Evolutionary conservation across 1,140 invertebrate species (phyloP), one percentile per base, ranked within the genome.

Genomic region (Drosophila mayri): DNA sequence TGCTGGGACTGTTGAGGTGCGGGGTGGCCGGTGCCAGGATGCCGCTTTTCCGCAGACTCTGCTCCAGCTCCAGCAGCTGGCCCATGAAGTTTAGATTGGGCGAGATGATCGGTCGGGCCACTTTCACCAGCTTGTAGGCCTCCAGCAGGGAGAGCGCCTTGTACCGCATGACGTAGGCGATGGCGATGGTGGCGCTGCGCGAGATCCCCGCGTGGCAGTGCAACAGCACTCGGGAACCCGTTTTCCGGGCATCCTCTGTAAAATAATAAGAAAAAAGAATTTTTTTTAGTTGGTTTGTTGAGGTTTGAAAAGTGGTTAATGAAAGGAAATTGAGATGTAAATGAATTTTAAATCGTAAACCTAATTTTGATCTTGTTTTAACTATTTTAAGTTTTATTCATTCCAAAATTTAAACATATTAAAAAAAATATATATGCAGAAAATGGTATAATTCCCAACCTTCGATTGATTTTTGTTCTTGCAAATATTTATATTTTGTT

Each of bases 61-160:
- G 95, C 91, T 98, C 97, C 81, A 98, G 95, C 87, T 99, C 97
- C 40, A 97, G 93, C 78, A 99, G 94, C 93, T 99, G 98, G 11
- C 96, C 97, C 96, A 99, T 98, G 93, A 99, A 99, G 92, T 99
- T 99, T 49, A 99, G 95, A 93, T 99, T 99, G 1, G 98, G 98
- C 50, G 98, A 98, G 80, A 99, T 99, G 92, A 99, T 99, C 32
- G 96, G 95, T 52, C 98, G 94, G 49, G 96, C 95, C 49, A 95
- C 94, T 91, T 98, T 98, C 40, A 99, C 98, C 84, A 96, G 95
- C 79, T 96, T 95, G 93, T 98, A 99, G 4, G 98, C 97, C 81
- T 99, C 97, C 30, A 97, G 94, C 94, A 98, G 97, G n/a, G 95
- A 95, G 90, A 98, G 93, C 50, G 95, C 95, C 79, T 96, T 96